Conservation (phyloP, 2,113 vertebrate genomes). For the Platichthys stellatus region DNA sequence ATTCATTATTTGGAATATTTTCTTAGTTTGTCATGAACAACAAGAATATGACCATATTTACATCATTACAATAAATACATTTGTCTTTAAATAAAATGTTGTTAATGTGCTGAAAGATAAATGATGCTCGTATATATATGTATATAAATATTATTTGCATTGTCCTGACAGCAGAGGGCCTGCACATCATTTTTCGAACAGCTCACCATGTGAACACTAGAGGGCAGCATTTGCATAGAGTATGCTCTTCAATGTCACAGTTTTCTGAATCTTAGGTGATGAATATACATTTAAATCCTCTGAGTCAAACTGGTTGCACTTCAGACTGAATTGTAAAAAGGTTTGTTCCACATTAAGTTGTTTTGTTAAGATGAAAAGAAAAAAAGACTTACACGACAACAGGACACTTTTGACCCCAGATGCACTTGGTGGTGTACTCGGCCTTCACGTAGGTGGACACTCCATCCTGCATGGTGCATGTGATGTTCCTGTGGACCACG, state of each 20-base stretch:
- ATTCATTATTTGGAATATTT: background rate
- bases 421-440: slow-evolving; percentile 94
- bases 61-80: no score
- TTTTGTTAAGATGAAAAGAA: no score
- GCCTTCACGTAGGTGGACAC: slow-evolving; percentile 91
- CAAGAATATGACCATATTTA: background rate
- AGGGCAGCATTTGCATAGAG: slow-evolving; percentile 62
- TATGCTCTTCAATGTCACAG: background rate
- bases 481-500: slow-evolving; percentile 94
- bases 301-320: no score
- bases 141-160: no score
- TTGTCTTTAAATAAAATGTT: no score
- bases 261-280: background rate
- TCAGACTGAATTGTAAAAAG: no score
- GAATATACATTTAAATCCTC: no score
- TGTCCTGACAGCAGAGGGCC: background rate
- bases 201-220: slow-evolving; percentile 59
- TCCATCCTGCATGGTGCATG: slow-evolving; percentile 92
- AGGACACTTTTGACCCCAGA: slow-evolving; percentile 95
- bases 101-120: no score
- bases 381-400: slow-evolving; percentile 88
- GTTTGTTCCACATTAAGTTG: no score
- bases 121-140: no score
- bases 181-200: background rate
- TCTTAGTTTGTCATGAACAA: background rate